Conservation (phyloP, 2,113 vertebrate species). For the Caloenas nicobarica region DNA sequence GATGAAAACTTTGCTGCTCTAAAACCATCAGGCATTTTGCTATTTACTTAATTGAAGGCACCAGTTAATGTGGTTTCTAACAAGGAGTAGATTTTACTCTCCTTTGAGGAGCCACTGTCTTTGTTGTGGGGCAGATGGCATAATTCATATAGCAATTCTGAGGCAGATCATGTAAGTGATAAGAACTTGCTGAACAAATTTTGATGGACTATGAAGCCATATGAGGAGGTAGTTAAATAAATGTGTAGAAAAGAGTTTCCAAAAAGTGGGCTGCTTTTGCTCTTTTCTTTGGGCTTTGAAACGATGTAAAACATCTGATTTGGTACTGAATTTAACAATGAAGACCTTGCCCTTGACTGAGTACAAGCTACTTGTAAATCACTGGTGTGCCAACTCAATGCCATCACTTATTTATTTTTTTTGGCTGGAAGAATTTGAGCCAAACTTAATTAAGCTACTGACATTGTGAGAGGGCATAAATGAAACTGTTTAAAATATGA, state of each 20-base stretch:
- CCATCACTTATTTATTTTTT: neutral
- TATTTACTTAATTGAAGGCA: neutral
- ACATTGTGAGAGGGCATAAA: slow-evolving; percentile 4
- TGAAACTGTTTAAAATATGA: slow-evolving; percentile 6
- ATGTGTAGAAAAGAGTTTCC: neutral
- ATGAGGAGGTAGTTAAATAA: neutral
- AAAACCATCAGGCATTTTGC: neutral
- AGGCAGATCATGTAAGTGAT: neutral
- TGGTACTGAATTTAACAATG: neutral
- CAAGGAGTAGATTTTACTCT: neutral
- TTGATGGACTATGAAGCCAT: neutral
- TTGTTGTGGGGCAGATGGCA: neutral
- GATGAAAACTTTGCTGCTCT: neutral
- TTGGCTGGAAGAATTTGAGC: slow-evolving; percentile 2
- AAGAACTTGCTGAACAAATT: neutral
- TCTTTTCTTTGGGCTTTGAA: neutral
- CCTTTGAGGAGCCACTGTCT: neutral
- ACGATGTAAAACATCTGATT: neutral
- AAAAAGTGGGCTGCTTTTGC: neutral
- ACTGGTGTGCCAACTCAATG: neutral
- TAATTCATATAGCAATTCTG: neutral
- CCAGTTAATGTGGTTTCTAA: neutral
- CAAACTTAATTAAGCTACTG: slow-evolving; percentile 40
- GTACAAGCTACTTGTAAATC: slow-evolving; percentile 6
- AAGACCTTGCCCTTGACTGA: slow-evolving; percentile 1